These are phyloP conservation scores for Stegodyphus mimosarum DNA, from an alignment of 1,140 invertebrate species.

Conservation along the genomic window DNA sequence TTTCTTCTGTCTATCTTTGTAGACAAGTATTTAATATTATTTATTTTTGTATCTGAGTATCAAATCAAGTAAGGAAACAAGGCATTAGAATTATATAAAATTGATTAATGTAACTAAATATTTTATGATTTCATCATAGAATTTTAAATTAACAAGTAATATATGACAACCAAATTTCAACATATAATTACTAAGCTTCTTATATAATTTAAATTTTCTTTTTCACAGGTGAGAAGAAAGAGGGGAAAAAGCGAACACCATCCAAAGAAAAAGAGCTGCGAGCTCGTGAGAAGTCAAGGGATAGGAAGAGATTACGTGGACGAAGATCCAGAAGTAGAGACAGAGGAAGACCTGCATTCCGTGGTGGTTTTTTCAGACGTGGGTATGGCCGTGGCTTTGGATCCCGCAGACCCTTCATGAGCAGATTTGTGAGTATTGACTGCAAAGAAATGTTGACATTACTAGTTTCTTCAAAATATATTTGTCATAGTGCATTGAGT, in stretches of 20 bases:
- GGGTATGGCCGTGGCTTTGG: constrained; percentile 20
- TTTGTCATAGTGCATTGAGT: no score
- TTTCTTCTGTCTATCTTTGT: no score
- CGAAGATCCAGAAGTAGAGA: constrained; percentile 17
- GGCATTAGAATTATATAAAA: no score
- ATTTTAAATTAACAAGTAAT: no score
- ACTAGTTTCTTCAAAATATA: no score
- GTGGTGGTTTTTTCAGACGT: constrained; percentile 30
- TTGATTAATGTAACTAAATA: no score
- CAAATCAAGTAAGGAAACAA: no score
- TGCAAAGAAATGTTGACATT: no score
- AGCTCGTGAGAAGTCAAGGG: constrained; percentile 33
- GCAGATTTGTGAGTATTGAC: constrained; percentile 4
- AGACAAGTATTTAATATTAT: no score
- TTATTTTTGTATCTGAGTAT: no score
- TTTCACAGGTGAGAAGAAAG: constrained; percentile 6
- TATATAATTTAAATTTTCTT: constrained; percentile 2
- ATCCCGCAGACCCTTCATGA: neutral
- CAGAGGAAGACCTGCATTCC: constrained; percentile 2
- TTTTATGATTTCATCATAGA: no score
- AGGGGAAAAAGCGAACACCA: constrained; percentile 20
- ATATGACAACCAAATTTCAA: no score
- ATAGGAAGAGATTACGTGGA: constrained; percentile 14
- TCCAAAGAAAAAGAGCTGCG: neutral
- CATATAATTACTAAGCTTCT: neutral